These are phyloP conservation scores for Cebidichthys violaceus DNA, from an alignment of 2,113 vertebrate genomes.

Conservation along the genomic window DNA sequence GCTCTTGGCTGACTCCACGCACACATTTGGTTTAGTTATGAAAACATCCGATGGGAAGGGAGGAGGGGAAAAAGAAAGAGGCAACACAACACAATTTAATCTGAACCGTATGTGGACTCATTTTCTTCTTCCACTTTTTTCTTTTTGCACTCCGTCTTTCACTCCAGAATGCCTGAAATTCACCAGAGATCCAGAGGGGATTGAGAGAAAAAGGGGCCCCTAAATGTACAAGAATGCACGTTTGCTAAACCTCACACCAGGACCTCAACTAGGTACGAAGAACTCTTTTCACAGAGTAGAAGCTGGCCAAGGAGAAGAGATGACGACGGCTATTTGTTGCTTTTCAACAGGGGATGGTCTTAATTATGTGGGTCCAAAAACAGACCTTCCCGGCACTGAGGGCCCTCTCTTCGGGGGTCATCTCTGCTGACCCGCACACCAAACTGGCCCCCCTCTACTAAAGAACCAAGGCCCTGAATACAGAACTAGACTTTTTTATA, in stretches of 20 bases:
- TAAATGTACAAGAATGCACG: slow-evolving; percentile 76
- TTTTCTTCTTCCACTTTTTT: slow-evolving; percentile 40
- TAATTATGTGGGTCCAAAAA: slow-evolving; percentile 64
- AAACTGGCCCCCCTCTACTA: background rate
- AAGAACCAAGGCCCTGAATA: slow-evolving; percentile 10
- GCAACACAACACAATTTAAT: slow-evolving; percentile 81
- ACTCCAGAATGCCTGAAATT: slow-evolving; percentile 67
- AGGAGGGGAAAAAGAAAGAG: slow-evolving; percentile 45
- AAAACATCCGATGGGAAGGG: slow-evolving; percentile 85
- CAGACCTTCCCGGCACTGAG: slow-evolving; percentile 53
- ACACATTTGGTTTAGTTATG: slow-evolving; percentile 83
- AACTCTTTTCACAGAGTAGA: slow-evolving; percentile 17
- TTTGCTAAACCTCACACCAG: slow-evolving; percentile 77
- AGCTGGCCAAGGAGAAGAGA: slow-evolving; percentile 16
- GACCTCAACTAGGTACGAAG: slow-evolving; percentile 48
- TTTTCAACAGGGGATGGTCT: slow-evolving; percentile 49
- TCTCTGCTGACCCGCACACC: slow-evolving; percentile 28
- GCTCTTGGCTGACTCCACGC: slow-evolving; percentile 74
- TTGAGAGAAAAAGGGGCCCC: slow-evolving; percentile 63
- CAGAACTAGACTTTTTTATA: background rate
- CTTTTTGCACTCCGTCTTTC: slow-evolving; percentile 37
- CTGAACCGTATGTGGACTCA: slow-evolving; percentile 81
- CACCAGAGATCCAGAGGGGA: slow-evolving; percentile 68
- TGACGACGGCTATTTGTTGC: slow-evolving; percentile 51
- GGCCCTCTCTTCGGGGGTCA: slow-evolving; percentile 56